Evolutionary conservation across 2,888 invertebrate species (phyloP).

Genomic region (Apodemia zela): DNA sequence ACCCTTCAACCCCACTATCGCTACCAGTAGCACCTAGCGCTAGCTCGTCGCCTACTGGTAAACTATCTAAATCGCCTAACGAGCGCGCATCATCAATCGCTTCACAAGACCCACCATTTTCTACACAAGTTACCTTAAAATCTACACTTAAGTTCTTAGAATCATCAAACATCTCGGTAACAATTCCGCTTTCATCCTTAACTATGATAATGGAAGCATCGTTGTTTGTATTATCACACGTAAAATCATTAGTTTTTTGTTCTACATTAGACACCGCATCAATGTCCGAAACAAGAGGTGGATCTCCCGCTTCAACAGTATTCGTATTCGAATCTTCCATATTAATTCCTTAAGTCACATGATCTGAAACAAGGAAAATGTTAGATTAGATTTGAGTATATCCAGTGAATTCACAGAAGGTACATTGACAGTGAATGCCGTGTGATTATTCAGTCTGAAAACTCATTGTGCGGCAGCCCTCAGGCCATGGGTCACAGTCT

Average conservation of each 20-base stretch:
- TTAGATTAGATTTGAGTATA: constrained; percentile 18
- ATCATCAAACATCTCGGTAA: constrained; percentile 43
- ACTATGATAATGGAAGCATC: constrained; percentile 37
- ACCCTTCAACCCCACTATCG: constrained; percentile 90
- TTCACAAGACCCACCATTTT: constrained; percentile 52
- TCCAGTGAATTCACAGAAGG: not conserved
- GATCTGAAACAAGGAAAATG: constrained; percentile 65
- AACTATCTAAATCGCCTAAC: constrained; percentile 63
- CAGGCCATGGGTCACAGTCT: constrained; percentile 46
- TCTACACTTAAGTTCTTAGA: constrained; percentile 38
- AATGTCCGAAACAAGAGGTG: constrained; percentile 41
- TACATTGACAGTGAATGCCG: constrained; percentile 40
- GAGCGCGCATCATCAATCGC: constrained; percentile 66
- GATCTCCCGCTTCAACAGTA: constrained; percentile 39
- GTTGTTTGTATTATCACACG: constrained; percentile 35
- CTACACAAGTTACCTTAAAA: constrained; percentile 49
- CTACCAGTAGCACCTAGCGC: constrained; percentile 83
- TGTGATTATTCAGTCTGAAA: constrained; percentile 42
- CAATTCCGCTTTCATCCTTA: constrained; percentile 51
- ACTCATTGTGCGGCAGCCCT: constrained; percentile 49
- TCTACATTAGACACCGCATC: constrained; percentile 39
- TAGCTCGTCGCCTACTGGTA: constrained; percentile 66
- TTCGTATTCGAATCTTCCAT: constrained; percentile 62
- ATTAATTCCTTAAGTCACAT: constrained; percentile 57
- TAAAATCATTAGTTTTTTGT: constrained; percentile 35